phyloP scores from a whole-genome alignment of 2,113 vertebrate species.

The Oreochromis tanganicae region DNA sequence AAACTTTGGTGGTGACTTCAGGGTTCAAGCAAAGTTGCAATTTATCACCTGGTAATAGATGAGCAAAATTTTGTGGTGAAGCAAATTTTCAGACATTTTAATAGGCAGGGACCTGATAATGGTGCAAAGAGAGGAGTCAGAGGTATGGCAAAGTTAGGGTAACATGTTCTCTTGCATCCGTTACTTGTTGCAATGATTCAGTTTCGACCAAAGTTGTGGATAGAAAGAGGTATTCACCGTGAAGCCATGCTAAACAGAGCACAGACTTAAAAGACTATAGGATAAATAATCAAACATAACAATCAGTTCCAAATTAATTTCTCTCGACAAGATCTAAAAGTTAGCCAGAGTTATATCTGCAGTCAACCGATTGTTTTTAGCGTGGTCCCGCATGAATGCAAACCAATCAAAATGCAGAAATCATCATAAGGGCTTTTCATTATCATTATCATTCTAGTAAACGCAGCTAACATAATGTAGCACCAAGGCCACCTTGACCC shows the following conservation, averaged over 20 bases:
- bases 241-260: not conserved
- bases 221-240: accelerated
- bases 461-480: not conserved
- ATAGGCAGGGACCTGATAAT: not conserved
- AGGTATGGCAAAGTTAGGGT: not conserved
- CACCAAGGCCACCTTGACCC: not conserved
- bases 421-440: not conserved
- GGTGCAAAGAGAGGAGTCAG: not conserved
- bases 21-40: not conserved
- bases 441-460: not conserved
- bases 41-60: not conserved
- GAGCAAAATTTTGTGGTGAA: not conserved
- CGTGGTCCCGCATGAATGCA: not conserved
- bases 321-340: not conserved
- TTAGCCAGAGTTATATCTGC: accelerated
- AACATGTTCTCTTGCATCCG: not conserved
- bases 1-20: not conserved
- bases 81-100: not conserved
- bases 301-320: not conserved
- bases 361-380: not conserved
- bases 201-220: not conserved
- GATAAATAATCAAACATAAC: not conserved
- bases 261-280: not conserved
- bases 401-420: not conserved
- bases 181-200: not conserved